Conservation (phyloP, 2,888 invertebrate genomes). For the Hybos culiciformis region DNA sequence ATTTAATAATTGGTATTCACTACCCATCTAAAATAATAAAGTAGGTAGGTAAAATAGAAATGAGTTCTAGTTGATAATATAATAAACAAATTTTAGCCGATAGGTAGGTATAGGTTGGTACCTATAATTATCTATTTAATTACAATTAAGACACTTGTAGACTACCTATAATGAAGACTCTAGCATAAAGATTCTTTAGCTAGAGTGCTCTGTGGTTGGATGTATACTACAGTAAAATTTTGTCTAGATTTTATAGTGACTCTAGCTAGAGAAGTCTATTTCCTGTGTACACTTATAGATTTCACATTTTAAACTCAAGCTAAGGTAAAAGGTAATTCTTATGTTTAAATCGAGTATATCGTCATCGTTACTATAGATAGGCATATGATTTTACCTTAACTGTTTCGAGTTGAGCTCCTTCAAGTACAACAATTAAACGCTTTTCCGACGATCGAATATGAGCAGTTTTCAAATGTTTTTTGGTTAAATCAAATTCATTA, state of each 20-base stretch:
- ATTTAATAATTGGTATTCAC: constrained; percentile 78
- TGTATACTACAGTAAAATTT: no score
- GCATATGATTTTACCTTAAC: constrained; percentile 58
- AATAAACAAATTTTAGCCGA: no score
- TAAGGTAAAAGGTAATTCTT: no score
- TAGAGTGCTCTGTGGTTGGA: no score
- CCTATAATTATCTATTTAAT: no score
- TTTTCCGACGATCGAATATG: constrained; percentile 76
- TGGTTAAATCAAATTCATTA: constrained; percentile 62
- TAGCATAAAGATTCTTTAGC: no score
- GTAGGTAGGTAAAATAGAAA: background rate
- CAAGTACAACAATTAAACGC: constrained; percentile 81
- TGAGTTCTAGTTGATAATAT: background rate
- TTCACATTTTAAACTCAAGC: background rate
- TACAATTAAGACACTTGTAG: no score
- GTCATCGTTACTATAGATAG: background rate
- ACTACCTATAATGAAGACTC: no score
- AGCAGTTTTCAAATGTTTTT: constrained; percentile 61
- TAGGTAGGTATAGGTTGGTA: no score
- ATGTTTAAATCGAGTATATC: background rate
- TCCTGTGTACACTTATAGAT: background rate
- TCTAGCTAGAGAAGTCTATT: no score
- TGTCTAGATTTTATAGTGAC: no score
- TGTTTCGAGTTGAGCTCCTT: constrained; percentile 88
- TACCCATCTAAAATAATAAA: constrained; percentile 52